Percentiles rank a stretch among this genome's conserved stretches.
Evolutionary conservation across 1,140 invertebrate genomes (phyloP).

Genomic region (Luehdorfia chinensis): DNA sequence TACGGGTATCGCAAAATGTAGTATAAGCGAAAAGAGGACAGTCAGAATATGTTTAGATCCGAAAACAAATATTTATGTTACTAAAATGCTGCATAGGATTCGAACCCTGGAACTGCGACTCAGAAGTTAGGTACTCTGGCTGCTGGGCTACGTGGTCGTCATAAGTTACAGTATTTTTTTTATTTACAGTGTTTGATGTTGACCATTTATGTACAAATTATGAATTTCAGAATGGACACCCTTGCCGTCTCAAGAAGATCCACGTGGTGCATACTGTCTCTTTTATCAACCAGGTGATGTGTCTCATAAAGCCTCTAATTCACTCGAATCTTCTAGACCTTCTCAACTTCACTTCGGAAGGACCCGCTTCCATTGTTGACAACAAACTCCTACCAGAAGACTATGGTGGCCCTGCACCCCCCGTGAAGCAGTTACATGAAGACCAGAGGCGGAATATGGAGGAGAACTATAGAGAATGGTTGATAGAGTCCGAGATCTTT

Average conservation of each 20-base stretch:
- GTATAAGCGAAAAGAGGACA: no score
- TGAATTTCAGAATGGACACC: conserved; percentile 78
- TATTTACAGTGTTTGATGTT: no score
- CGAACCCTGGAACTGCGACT: no score
- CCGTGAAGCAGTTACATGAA: conserved; percentile 67
- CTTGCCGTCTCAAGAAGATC: conserved; percentile 78
- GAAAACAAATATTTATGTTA: no score
- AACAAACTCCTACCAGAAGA: conserved; percentile 69
- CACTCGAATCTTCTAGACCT: conserved; percentile 77
- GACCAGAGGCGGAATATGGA: conserved; percentile 72
- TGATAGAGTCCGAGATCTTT: conserved; percentile 69
- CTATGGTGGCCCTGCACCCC: conserved; percentile 66
- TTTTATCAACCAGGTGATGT: conserved; percentile 81
- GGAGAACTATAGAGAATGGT: conserved; percentile 69
- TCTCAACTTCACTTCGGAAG: conserved; percentile 75
- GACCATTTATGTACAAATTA: conserved; percentile 4
- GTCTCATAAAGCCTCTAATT: conserved; percentile 78
- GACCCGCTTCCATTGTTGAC: conserved; percentile 66
- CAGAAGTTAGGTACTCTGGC: no score
- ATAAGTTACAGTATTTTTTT: no score
- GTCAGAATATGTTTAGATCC: no score
- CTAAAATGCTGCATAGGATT: no score
- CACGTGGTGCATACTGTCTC: conserved; percentile 79
- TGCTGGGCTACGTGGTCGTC: no score
- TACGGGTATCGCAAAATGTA: no score